phyloP scores from a whole-genome alignment of 2,888 invertebrate species.

The Heliconius aoede region DNA sequence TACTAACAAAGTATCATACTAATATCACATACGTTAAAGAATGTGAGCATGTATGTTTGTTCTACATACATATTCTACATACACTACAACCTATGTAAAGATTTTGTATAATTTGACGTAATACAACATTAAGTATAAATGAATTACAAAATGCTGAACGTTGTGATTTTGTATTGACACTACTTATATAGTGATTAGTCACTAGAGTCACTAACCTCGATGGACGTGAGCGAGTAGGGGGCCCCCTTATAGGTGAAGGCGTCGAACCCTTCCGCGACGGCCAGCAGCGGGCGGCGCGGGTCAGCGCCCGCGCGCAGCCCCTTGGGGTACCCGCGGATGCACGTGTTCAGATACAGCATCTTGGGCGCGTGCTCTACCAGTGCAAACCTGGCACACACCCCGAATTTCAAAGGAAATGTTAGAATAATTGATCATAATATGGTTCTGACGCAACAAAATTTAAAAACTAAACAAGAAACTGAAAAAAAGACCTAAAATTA shows the following conservation, averaged over 20 bases:
- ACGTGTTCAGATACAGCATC: constrained; percentile 92
- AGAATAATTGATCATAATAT: too few relatives aligned
- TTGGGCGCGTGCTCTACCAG: constrained; percentile 84
- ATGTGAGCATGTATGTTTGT: too few relatives aligned
- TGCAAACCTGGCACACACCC: constrained; percentile 56
- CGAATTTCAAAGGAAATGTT: not conserved
- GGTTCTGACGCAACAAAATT: too few relatives aligned
- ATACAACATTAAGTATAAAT: too few relatives aligned
- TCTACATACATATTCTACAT: too few relatives aligned
- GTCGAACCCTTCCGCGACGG: constrained; percentile 90
- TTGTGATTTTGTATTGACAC: not conserved
- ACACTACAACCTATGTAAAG: too few relatives aligned
- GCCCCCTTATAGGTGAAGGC: constrained; percentile 86
- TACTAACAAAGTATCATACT: too few relatives aligned
- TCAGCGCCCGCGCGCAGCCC: constrained; percentile 93
- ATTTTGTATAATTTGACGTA: too few relatives aligned
- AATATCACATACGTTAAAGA: too few relatives aligned
- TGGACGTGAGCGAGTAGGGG: constrained; percentile 84
- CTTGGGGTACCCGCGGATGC: constrained; percentile 92
- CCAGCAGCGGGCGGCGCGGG: constrained; percentile 89
- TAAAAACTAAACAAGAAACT: too few relatives aligned
- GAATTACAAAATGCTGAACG: too few relatives aligned
- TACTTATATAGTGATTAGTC: not conserved
- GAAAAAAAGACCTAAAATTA: too few relatives aligned
- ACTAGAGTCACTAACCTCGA: constrained; percentile 83